These are phyloP conservation scores for Eurypyga helias DNA, from an alignment of 2,113 vertebrate genomes.

Conservation along the genomic window DNA sequence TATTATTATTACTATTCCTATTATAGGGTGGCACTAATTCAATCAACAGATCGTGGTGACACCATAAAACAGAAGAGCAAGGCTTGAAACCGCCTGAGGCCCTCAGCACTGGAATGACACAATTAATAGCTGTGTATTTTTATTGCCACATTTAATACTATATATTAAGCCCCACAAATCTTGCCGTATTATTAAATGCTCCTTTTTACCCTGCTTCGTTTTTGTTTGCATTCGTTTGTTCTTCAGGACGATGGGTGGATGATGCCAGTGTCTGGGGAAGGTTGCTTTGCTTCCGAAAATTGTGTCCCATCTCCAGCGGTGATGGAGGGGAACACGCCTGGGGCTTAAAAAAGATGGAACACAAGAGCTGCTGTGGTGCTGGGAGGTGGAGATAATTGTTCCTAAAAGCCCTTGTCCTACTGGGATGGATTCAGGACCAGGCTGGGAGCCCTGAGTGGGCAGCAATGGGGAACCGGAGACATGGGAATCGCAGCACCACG, in stretches of 20 bases:
- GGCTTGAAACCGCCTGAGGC: background rate
- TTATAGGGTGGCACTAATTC: constrained; percentile 6
- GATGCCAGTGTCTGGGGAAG: background rate
- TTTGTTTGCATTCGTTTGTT: background rate
- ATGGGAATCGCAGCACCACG: background rate
- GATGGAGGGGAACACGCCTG: background rate
- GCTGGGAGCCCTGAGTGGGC: accelerated
- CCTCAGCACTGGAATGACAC: background rate
- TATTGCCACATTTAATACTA: constrained; percentile 36
- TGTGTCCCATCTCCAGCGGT: accelerated
- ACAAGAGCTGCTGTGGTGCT: accelerated
- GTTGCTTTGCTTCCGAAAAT: background rate
- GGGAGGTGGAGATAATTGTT: background rate
- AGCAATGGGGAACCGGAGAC: accelerated
- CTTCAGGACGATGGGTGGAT: background rate
- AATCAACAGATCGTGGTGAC: constrained; percentile 7
- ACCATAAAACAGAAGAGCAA: constrained; percentile 30
- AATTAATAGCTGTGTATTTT: constrained; percentile 46
- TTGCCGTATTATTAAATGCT: background rate
- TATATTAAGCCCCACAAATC: constrained; percentile 45
- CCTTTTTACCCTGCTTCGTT: background rate
- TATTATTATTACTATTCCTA: background rate
- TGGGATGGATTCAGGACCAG: background rate
- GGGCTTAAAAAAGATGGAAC: background rate
- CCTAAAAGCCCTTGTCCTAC: background rate